Evolutionary conservation across 2,797 vertebrate genomes (phyloP).

Genomic region (Gadopsis bispinosus): DNA sequence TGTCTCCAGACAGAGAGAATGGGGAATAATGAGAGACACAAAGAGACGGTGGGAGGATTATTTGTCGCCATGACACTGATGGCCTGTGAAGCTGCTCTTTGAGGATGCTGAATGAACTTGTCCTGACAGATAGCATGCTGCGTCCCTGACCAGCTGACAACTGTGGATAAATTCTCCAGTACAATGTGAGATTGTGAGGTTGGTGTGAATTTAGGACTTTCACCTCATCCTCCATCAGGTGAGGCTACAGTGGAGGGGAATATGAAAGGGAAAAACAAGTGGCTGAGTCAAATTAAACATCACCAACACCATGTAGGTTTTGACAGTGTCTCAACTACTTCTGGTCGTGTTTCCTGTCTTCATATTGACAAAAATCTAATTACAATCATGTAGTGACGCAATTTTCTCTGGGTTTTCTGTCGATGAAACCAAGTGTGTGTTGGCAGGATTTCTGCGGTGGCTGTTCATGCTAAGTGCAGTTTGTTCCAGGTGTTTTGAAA

Average conservation of each 20-base stretch:
- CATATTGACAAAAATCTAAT: not conserved
- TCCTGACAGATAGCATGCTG: conserved; percentile 38
- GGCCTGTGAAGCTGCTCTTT: conserved; percentile 73
- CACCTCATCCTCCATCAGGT: not conserved
- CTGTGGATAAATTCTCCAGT: conserved; percentile 14
- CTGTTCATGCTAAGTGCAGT: not conserved
- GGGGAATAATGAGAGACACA: conserved; percentile 42
- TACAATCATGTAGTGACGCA: not conserved
- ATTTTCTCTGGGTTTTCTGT: not conserved
- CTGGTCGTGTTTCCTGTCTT: not conserved
- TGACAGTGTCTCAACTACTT: not conserved
- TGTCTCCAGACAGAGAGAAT: conserved; percentile 43
- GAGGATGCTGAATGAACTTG: conserved; percentile 63
- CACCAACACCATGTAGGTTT: not conserved
- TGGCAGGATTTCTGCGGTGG: not conserved
- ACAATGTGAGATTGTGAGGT: not conserved
- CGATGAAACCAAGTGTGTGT: not conserved
- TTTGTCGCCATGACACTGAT: conserved; percentile 74
- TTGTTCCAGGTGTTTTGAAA: not conserved
- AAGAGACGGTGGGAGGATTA: conserved; percentile 28
- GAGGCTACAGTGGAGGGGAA: not conserved
- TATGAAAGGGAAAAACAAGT: not conserved
- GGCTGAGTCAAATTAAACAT: not conserved
- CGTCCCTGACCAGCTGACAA: conserved; percentile 26
- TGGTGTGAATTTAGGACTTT: conserved; percentile 3